These are phyloP conservation scores for Peromyscus eremicus DNA, from an alignment of 2,797 vertebrate genomes.

Conservation along the genomic window DNA sequence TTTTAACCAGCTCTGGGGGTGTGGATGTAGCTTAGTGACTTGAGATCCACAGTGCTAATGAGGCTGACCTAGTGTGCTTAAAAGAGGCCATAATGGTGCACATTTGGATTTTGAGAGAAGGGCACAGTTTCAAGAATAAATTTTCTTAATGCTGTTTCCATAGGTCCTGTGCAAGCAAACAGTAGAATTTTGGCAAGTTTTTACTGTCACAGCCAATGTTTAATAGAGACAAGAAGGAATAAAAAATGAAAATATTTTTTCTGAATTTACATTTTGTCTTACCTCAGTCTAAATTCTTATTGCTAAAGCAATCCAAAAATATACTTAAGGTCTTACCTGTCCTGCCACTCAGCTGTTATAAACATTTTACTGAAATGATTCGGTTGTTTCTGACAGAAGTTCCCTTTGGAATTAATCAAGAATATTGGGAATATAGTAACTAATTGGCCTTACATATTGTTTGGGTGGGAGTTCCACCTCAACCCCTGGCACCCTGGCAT, in stretches of 20 bases:
- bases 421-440: slow-evolving; percentile 2
- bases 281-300: slow-evolving; percentile 64
- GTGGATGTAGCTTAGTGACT: slow-evolving; percentile 37
- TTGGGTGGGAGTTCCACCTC: too few relatives aligned
- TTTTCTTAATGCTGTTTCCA: slow-evolving; percentile 68
- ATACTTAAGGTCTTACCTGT: slow-evolving; percentile 65
- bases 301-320: slow-evolving; percentile 74
- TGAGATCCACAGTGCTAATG: not conserved
- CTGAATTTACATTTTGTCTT: slow-evolving; percentile 70
- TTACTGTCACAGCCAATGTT: slow-evolving; percentile 64
- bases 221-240: slow-evolving; percentile 71
- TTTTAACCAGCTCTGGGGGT: slow-evolving; percentile 18
- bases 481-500: too few relatives aligned
- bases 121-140: slow-evolving; percentile 63
- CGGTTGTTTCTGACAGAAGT: slow-evolving; percentile 52
- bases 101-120: slow-evolving; percentile 60
- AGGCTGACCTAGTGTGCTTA: not conserved
- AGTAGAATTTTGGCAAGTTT: slow-evolving; percentile 70
- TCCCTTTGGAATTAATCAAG: slow-evolving; percentile 61
- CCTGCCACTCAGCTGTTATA: slow-evolving; percentile 48
- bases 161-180: slow-evolving; percentile 73
- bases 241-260: slow-evolving; percentile 72
- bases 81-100: slow-evolving; percentile 2
- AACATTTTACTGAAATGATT: slow-evolving; percentile 58
- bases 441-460: slow-evolving; percentile 15